These are phyloP conservation scores for Calosoma granatense DNA, from an alignment of 1,140 invertebrate genomes.

Conservation along the genomic window DNA sequence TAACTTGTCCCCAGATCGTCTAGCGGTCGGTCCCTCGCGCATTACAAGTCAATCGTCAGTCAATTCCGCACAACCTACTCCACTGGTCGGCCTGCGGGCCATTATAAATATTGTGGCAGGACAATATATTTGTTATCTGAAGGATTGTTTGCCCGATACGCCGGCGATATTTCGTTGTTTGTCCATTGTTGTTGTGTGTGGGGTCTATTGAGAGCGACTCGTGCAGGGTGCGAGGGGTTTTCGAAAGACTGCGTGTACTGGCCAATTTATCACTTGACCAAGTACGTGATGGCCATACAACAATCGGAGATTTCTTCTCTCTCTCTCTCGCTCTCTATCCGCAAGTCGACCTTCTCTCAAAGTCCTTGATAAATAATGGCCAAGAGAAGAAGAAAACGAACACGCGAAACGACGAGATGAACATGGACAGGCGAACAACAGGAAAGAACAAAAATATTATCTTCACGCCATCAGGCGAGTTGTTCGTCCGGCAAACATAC, in stretches of 20 bases:
- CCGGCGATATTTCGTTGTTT: neutral
- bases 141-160: neutral
- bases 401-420: too few relatives aligned
- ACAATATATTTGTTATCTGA: neutral
- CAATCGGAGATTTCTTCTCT: neutral
- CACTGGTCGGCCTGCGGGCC: too few relatives aligned
- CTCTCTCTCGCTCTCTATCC: too few relatives aligned
- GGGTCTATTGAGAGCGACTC: too few relatives aligned
- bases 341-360: neutral
- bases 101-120: neutral
- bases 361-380: neutral
- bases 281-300: neutral
- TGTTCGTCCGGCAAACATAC: too few relatives aligned
- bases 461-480: neutral
- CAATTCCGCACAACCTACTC: too few relatives aligned
- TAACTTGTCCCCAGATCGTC: too few relatives aligned
- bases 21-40: too few relatives aligned
- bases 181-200: neutral
- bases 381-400: neutral
- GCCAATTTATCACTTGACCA: neutral
- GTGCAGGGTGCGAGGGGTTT: neutral
- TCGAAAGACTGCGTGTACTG: neutral
- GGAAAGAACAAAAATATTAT: neutral
- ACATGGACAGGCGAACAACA: too few relatives aligned
- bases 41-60: too few relatives aligned